These are phyloP conservation scores for Temnothorax unifasciatus DNA, from an alignment of 2,888 invertebrate genomes.

Conservation along the genomic window DNA sequence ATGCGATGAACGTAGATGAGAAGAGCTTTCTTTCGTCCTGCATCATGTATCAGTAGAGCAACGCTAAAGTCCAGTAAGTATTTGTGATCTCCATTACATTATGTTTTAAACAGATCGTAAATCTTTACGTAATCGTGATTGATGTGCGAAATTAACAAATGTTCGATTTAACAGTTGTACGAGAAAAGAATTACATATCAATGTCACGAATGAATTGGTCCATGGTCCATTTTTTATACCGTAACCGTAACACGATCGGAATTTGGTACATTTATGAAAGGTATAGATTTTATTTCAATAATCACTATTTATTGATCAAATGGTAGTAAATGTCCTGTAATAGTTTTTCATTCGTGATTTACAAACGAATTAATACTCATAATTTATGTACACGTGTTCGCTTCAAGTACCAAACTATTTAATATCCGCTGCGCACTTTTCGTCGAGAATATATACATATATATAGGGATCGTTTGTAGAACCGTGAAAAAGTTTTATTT, in stretches of 20 bases:
- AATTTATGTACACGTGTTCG: conserved; percentile 34
- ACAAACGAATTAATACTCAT: conserved; percentile 17
- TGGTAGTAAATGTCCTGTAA: conserved; percentile 4
- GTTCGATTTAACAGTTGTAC: conserved; percentile 27
- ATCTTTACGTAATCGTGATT: conserved; percentile 2
- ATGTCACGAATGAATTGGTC: conserved; percentile 36
- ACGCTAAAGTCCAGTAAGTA: conserved; percentile 41
- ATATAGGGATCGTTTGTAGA: conserved; percentile 42
- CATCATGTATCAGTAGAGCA: conserved; percentile 38
- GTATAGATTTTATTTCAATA: conserved; percentile 35
- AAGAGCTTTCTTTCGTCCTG: conserved; percentile 63
- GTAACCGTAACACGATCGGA: conserved; percentile 26
- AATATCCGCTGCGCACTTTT: conserved; percentile 20
- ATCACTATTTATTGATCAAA: conserved; percentile 9
- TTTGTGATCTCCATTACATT: conserved; percentile 38
- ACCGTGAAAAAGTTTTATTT: conserved; percentile 43
- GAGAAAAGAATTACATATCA: conserved; percentile 48
- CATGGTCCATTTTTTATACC: conserved; percentile 37
- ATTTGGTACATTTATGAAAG: conserved; percentile 26
- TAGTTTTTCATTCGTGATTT: conserved; percentile 32
- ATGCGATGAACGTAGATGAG: conserved; percentile 72
- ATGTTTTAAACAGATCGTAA: conserved; percentile 19
- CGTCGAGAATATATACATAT: conserved; percentile 1
- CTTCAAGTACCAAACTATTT: conserved; percentile 21
- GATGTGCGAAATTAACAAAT: conserved; percentile 37